A percentile compares a stretch with the other conserved stretches of the same genome.
These are phyloP conservation scores for Empidonax alnorum DNA, from an alignment of 2,113 vertebrate species.

Conservation along the genomic window DNA sequence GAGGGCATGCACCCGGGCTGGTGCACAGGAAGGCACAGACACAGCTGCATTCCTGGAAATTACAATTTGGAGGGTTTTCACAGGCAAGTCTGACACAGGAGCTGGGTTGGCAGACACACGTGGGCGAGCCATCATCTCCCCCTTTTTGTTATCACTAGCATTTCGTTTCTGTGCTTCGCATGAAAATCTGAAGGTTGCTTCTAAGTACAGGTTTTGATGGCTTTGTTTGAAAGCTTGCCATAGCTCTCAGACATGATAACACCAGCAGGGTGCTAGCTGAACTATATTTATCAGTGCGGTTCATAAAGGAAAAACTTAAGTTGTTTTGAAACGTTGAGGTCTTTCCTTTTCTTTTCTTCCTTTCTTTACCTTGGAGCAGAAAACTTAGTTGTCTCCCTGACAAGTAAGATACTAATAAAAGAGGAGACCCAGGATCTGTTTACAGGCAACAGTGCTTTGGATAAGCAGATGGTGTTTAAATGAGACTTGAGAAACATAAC, in stretches of 20 bases:
- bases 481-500: not conserved
- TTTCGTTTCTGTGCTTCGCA: slow-evolving; percentile 15
- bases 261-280: slow-evolving; percentile 32
- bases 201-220: slow-evolving; percentile 39
- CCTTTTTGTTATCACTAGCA: not conserved
- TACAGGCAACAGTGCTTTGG: not conserved
- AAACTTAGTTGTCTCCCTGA: slow-evolving; percentile 38
- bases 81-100: slow-evolving; percentile 5
- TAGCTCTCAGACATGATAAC: slow-evolving; percentile 28
- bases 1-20: not conserved
- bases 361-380: slow-evolving; percentile 26
- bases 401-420: slow-evolving; percentile 17
- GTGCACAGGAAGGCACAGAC: not conserved
- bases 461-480: not conserved
- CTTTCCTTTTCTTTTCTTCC: not conserved
- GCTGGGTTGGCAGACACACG: not conserved
- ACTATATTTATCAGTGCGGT: slow-evolving; percentile 70
- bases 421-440: slow-evolving; percentile 12
- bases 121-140: not conserved
- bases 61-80: not conserved
- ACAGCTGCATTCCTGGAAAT: slow-evolving; percentile 39
- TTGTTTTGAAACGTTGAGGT: slow-evolving; percentile 7
- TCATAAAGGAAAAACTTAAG: slow-evolving; percentile 58
- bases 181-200: slow-evolving; percentile 20
- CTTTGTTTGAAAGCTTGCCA: slow-evolving; percentile 43